phyloP scores from a whole-genome alignment of 2,888 invertebrate genomes.

The Dicranocentrus wangi region DNA sequence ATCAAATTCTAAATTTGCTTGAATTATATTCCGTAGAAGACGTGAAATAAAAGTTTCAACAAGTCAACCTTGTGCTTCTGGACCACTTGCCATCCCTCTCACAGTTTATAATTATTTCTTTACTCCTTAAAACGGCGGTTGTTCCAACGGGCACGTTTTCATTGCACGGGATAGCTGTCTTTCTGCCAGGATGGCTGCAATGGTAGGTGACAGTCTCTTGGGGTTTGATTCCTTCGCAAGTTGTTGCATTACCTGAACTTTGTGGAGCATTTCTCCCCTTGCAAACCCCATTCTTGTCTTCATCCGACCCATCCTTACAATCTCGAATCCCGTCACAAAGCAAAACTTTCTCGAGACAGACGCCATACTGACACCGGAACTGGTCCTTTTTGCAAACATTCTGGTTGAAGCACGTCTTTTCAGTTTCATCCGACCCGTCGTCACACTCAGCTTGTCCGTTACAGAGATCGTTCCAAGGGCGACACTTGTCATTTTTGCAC shows the following conservation, averaged over 20 bases:
- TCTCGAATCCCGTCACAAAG: slow-evolving; percentile 54
- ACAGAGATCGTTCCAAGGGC: slow-evolving; percentile 65
- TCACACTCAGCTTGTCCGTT: slow-evolving; percentile 46
- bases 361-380: slow-evolving; percentile 58
- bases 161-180: slow-evolving; percentile 18
- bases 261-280: slow-evolving; percentile 16
- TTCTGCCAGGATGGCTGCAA: slow-evolving; percentile 46
- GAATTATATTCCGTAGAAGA: too few species aligned
- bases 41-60: slow-evolving; percentile 23
- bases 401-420: slow-evolving; percentile 56
- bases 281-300: slow-evolving; percentile 42
- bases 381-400: slow-evolving; percentile 32
- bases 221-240: slow-evolving; percentile 31
- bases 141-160: slow-evolving; percentile 40
- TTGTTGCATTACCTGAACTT: not conserved
- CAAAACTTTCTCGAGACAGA: slow-evolving; percentile 48
- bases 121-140: slow-evolving; percentile 39
- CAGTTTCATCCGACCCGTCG: slow-evolving; percentile 58
- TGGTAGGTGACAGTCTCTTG: slow-evolving; percentile 26
- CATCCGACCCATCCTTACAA: slow-evolving; percentile 61
- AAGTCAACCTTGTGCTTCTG: slow-evolving; percentile 31
- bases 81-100: slow-evolving; percentile 57
- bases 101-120: slow-evolving; percentile 51
- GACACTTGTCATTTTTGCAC: slow-evolving; percentile 61
- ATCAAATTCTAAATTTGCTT: too few species aligned